Percentiles rank a stretch among this genome's conserved stretches.
phyloP scores from a whole-genome alignment of 2,888 invertebrate species.

The Germaria angustata region DNA sequence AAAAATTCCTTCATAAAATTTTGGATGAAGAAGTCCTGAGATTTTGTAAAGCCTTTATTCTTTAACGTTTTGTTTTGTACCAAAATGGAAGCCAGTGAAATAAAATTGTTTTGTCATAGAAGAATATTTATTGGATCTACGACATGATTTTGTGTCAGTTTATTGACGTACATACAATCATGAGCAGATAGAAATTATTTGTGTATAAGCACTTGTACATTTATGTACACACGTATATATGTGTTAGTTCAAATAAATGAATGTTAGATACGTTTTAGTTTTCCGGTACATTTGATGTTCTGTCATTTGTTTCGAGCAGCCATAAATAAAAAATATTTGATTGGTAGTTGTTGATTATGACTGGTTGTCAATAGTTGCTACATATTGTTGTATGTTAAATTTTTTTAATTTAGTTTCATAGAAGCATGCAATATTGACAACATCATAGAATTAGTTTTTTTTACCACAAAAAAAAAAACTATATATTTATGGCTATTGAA shows the following conservation, averaged over 20 bases:
- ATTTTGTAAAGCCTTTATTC: too few relatives aligned
- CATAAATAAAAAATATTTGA: conserved; percentile 21
- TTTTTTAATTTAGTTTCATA: background rate
- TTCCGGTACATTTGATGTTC: background rate
- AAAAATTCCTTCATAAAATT: too few relatives aligned
- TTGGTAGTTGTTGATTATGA: conserved; percentile 39
- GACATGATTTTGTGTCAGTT: background rate
- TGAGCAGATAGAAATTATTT: background rate
- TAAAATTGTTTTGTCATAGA: too few relatives aligned
- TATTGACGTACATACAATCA: background rate
- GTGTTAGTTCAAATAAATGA: background rate
- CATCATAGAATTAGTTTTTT: background rate
- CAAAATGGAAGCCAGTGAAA: too few relatives aligned
- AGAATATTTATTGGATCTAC: background rate
- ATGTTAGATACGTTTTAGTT: background rate
- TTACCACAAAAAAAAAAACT: background rate
- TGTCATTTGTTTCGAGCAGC: background rate
- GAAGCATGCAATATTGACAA: background rate
- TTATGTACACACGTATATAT: background rate
- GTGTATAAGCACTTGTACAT: background rate
- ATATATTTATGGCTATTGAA: too few relatives aligned
- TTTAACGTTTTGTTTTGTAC: too few relatives aligned
- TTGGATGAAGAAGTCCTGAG: too few relatives aligned
- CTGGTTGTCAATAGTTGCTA: conserved; percentile 30
- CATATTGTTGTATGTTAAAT: conserved; percentile 15